phyloP scores from a whole-genome alignment of 2,797 vertebrate genomes.

The Rhadinocentrus ornatus region DNA sequence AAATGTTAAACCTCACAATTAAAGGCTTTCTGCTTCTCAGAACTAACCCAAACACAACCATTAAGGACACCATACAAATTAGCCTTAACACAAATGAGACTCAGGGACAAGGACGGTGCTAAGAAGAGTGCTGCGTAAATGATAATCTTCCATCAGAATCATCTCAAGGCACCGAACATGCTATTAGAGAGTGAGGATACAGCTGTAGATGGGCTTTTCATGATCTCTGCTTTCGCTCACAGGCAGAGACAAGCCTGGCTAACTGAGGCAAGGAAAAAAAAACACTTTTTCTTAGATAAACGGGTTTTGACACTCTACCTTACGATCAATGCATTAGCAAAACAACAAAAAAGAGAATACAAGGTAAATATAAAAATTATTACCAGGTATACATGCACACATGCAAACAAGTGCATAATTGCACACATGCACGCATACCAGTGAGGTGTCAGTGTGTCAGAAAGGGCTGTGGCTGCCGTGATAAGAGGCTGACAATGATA shows the following conservation, averaged over 20 bases:
- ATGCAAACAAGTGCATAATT: conserved; percentile 42
- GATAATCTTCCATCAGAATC: conserved; percentile 79
- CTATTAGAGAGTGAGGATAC: conserved; percentile 72
- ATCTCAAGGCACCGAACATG: conserved; percentile 63
- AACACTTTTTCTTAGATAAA: conserved; percentile 44
- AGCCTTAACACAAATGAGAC: conserved; percentile 71
- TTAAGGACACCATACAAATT: conserved; percentile 89
- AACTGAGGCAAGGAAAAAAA: conserved; percentile 24
- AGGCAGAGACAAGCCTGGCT: conserved; percentile 38
- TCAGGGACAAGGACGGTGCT: conserved; percentile 71
- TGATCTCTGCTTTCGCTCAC: conserved; percentile 49
- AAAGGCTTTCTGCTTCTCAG: conserved; percentile 91
- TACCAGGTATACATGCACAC: conserved; percentile 7
- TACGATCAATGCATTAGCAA: neutral
- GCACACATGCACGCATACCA: conserved; percentile 60
- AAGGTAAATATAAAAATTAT: conserved; percentile 16
- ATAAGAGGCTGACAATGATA: conserved; percentile 94
- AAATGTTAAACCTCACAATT: conserved; percentile 98
- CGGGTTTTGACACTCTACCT: conserved; percentile 8
- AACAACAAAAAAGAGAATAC: conserved; percentile 16
- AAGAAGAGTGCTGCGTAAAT: conserved; percentile 73
- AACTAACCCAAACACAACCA: conserved; percentile 89
- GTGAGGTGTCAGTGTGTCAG: conserved; percentile 89
- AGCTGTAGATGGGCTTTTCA: conserved; percentile 71
- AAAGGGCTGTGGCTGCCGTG: conserved; percentile 90